Evolutionary conservation across 2,797 vertebrate species (phyloP).

Genomic region (Garrulus glandarius): DNA sequence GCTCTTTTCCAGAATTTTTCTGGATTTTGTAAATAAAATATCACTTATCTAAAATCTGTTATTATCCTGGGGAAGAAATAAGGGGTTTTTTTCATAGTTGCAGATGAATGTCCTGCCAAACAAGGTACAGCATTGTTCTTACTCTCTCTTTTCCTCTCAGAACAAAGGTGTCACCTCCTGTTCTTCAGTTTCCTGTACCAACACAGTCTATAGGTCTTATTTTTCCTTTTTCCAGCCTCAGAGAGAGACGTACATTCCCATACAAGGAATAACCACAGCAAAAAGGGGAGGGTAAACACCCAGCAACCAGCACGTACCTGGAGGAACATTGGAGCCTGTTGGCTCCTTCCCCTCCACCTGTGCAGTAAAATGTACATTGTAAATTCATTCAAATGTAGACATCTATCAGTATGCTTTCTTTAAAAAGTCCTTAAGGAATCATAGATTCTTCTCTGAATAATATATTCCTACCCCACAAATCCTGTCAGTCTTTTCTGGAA

Average conservation of each 20-base stretch:
- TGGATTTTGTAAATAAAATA: background rate
- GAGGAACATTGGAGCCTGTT: background rate
- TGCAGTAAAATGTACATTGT: background rate
- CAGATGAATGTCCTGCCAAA: background rate
- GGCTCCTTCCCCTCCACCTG: background rate
- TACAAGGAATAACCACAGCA: slow-evolving; percentile 23
- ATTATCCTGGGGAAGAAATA: background rate
- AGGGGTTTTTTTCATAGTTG: background rate
- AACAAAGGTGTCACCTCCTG: background rate
- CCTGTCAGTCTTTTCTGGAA: slow-evolving; percentile 61
- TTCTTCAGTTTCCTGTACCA: background rate
- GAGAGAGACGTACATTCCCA: background rate
- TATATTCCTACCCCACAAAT: slow-evolving; percentile 59
- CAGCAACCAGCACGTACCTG: slow-evolving; percentile 10
- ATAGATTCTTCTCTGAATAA: slow-evolving; percentile 48
- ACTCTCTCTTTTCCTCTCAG: background rate
- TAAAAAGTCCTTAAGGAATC: slow-evolving; percentile 44
- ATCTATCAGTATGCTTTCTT: slow-evolving; percentile 48
- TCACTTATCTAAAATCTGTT: background rate
- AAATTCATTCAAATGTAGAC: slow-evolving; percentile 58
- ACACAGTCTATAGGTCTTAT: background rate
- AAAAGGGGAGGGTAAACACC: background rate
- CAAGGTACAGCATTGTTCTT: background rate
- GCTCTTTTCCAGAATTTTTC: background rate
- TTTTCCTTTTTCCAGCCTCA: background rate